A percentile compares a stretch with the other conserved stretches of the same genome.
Evolutionary conservation across 2,113 vertebrate species (phyloP).

Genomic region (Cephalopterus ornatus): DNA sequence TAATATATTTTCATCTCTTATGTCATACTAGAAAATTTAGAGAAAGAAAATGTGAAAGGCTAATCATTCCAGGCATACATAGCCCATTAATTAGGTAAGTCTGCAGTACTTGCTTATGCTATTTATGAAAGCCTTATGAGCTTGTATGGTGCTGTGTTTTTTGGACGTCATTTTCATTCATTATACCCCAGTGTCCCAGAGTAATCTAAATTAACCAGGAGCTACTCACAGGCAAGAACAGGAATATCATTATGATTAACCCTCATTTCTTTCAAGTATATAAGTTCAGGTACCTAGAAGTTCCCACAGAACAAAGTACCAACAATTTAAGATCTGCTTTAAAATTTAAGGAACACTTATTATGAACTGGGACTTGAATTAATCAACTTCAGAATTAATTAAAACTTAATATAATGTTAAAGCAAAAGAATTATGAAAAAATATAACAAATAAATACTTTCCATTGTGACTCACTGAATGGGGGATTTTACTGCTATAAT

Average conservation of each 20-base stretch:
- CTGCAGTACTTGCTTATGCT: background rate
- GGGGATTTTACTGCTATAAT: background rate
- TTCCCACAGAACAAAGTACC: background rate
- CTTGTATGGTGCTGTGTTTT: background rate
- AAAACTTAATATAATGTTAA: background rate
- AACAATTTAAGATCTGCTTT: background rate
- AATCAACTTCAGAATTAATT: background rate
- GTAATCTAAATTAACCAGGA: background rate
- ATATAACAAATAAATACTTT: background rate
- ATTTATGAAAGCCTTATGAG: slow-evolving; percentile 8
- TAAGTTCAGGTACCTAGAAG: background rate
- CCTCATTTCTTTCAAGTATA: background rate
- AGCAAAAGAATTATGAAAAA: background rate
- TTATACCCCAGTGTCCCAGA: background rate
- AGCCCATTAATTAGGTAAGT: background rate
- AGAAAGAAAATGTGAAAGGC: background rate
- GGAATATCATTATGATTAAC: background rate
- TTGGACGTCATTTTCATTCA: background rate
- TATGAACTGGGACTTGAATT: background rate
- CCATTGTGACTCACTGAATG: background rate
- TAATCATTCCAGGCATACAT: background rate
- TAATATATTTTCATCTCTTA: background rate
- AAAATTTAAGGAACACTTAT: background rate
- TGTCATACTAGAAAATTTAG: background rate
- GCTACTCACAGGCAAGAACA: background rate